Evolutionary conservation across 2,888 invertebrate species (phyloP).

Genomic region (Polydrusus cervinus): DNA sequence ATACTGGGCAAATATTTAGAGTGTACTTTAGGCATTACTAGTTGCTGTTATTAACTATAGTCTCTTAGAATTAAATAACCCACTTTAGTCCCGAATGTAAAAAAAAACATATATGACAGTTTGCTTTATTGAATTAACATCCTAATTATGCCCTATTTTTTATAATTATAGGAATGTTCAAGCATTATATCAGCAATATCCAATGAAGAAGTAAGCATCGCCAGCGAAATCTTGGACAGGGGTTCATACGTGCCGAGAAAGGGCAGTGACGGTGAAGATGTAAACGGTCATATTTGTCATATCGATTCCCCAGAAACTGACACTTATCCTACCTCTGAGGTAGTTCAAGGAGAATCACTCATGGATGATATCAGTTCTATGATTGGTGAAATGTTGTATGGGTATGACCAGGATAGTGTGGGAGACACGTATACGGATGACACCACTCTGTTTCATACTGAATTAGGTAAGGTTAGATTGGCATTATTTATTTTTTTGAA

Average conservation of each 20-base stretch:
- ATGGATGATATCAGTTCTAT: slow-evolving; percentile 87
- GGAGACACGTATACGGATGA: slow-evolving; percentile 80
- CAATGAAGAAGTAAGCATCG: slow-evolving; percentile 82
- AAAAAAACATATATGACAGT: too few species aligned
- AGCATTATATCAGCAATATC: slow-evolving; percentile 79
- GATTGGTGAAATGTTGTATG: slow-evolving; percentile 82
- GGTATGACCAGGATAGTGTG: slow-evolving; percentile 75
- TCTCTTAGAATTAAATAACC: too few species aligned
- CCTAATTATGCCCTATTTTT: too few species aligned
- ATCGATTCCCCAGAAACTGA: slow-evolving; percentile 91
- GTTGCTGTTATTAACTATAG: too few species aligned
- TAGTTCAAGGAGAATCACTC: slow-evolving; percentile 84
- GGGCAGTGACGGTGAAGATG: slow-evolving; percentile 71
- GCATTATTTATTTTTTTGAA: too few species aligned
- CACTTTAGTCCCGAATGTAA: too few species aligned
- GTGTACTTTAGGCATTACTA: too few species aligned
- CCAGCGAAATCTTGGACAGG: slow-evolving; percentile 78
- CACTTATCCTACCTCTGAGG: slow-evolving; percentile 81
- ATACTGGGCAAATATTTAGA: too few species aligned
- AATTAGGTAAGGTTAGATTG: slow-evolving; percentile 60
- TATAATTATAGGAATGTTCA: slow-evolving; percentile 71
- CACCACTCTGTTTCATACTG: slow-evolving; percentile 79
- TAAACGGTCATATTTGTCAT: slow-evolving; percentile 79
- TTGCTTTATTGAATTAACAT: too few species aligned
- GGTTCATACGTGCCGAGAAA: slow-evolving; percentile 70